Conservation (phyloP, 1,140 invertebrate genomes). For the Brachionus rotundiformis region DNA sequence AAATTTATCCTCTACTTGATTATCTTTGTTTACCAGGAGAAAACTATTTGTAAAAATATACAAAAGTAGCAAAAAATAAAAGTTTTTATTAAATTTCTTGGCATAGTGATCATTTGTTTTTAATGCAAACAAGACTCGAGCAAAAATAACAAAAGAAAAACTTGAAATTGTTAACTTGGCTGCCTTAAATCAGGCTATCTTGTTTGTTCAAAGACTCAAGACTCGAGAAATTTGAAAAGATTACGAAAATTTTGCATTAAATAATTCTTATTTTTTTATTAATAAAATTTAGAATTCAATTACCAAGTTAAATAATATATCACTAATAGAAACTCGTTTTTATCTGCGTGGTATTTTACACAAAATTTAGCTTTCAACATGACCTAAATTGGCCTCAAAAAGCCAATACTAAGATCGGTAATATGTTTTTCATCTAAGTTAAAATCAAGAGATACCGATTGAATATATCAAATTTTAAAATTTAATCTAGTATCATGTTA, state of each 20-base stretch:
- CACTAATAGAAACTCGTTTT: neutral
- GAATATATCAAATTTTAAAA: neutral
- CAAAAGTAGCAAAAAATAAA: neutral
- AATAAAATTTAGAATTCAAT: neutral
- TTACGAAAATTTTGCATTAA: neutral
- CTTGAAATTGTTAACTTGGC: slow-evolving; percentile 1
- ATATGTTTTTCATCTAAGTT: neutral
- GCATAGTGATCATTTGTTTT: neutral
- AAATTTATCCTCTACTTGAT: neutral
- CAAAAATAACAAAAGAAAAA: neutral
- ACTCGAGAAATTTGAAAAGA: neutral
- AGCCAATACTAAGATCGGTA: neutral
- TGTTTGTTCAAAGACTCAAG: neutral
- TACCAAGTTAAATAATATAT: slow-evolving; percentile 11
- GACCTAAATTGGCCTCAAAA: neutral
- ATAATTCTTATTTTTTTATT: neutral
- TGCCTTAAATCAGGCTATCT: neutral
- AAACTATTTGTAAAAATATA: neutral
- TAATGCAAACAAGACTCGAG: neutral
- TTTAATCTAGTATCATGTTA: neutral
- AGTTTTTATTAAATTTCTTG: neutral
- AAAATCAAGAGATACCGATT: neutral
- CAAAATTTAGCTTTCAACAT: slow-evolving; percentile 9
- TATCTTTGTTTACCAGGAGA: neutral
- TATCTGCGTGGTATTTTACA: neutral